These are phyloP conservation scores for Ptychochromis oligacanthus DNA, from an alignment of 2,113 vertebrate species.

Conservation along the genomic window DNA sequence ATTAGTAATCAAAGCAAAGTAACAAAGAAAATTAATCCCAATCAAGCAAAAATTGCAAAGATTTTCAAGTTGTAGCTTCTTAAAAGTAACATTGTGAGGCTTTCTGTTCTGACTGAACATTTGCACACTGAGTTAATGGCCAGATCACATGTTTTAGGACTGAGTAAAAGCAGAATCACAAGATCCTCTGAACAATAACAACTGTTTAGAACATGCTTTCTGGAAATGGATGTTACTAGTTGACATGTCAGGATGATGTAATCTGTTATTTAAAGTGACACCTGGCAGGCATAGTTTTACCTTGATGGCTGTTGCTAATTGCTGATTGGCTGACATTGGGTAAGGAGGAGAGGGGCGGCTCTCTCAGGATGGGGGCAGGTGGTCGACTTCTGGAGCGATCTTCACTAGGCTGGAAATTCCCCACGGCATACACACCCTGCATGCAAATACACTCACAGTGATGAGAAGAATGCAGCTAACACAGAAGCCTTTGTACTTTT, in stretches of 20 bases:
- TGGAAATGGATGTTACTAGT: neutral
- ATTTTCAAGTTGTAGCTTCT: neutral
- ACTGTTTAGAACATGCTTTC: neutral
- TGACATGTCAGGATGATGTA: neutral
- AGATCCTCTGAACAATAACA: neutral
- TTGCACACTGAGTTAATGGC: neutral
- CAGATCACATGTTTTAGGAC: neutral
- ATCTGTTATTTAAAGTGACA: neutral
- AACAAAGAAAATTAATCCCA: neutral
- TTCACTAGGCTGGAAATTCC: conserved; percentile 91
- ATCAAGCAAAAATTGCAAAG: neutral
- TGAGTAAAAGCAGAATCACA: neutral
- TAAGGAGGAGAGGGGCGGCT: conserved; percentile 84
- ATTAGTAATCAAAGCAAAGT: neutral
- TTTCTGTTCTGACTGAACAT: neutral
- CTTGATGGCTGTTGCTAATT: conserved; percentile 78
- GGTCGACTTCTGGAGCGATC: conserved; percentile 79
- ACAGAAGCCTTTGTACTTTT: neutral
- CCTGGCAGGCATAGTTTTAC: conserved; percentile 27
- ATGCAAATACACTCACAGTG: conserved; percentile 19
- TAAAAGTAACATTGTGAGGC: neutral
- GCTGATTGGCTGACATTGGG: conserved; percentile 88
- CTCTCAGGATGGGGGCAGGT: conserved; percentile 77
- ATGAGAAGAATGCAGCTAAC: neutral
- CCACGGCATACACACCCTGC: conserved; percentile 92